Conservation (phyloP, 2,797 vertebrate genomes). For the Rhynchotus rufescens region DNA sequence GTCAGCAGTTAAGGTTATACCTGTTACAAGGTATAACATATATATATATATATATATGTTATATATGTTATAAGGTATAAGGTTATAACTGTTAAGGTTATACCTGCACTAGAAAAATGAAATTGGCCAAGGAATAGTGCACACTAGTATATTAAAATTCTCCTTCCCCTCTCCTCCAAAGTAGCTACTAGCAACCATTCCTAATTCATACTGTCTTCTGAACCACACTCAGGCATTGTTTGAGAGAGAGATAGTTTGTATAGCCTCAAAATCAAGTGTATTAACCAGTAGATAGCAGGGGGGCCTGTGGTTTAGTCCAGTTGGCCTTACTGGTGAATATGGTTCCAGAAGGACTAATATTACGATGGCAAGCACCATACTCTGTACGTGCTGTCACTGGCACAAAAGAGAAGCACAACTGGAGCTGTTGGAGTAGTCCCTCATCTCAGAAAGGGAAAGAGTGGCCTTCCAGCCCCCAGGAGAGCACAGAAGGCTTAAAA, state of each 20-base stretch:
- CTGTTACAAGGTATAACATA: too few species aligned
- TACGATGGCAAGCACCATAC: neutral
- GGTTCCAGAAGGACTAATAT: neutral
- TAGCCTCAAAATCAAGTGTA: neutral
- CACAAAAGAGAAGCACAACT: neutral
- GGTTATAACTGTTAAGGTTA: neutral
- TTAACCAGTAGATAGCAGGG: neutral
- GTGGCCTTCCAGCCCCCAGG: neutral
- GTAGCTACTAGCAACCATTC: neutral
- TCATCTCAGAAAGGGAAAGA: neutral
- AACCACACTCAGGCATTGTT: neutral
- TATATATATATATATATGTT: too few species aligned
- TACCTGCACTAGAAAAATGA: neutral
- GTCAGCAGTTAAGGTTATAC: neutral
- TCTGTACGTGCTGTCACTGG: neutral
- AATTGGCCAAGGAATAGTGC: neutral
- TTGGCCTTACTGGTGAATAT: neutral
- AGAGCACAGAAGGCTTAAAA: neutral
- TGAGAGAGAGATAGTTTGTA: neutral
- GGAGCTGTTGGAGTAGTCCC: neutral
- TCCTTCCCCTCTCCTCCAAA: neutral
- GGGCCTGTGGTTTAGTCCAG: neutral
- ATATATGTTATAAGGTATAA: too few species aligned
- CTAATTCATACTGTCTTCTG: neutral
- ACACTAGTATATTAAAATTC: neutral